Conservation (phyloP, 2,113 vertebrate species). For the Antechinus stuartii region DNA sequence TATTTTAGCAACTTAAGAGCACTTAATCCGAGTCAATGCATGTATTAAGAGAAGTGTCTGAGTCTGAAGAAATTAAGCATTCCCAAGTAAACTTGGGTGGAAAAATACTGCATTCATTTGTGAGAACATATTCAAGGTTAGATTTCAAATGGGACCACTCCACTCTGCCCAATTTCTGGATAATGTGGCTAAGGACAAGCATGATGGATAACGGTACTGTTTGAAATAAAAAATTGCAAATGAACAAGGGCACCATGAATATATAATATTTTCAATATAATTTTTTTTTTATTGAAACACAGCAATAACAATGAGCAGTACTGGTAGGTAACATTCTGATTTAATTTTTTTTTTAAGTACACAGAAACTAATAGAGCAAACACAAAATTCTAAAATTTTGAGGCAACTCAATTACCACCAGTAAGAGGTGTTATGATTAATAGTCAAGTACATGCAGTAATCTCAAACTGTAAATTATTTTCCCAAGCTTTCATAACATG, state of each 20-base stretch:
- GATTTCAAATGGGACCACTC: neutral
- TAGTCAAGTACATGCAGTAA: neutral
- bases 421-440: conserved; percentile 18
- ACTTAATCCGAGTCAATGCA: neutral
- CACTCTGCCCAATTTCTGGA: rapidly evolving
- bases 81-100: neutral
- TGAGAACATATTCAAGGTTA: neutral
- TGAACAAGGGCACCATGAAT: conserved; percentile 65
- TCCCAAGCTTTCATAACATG: neutral
- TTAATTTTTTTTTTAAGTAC: neutral
- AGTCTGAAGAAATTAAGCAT: neutral
- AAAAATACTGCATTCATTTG: neutral
- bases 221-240: conserved; percentile 58
- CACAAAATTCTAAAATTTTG: conserved; percentile 53
- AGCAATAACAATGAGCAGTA: neutral
- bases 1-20: neutral
- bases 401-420: conserved; percentile 30
- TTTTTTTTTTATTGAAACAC: conserved; percentile 52
- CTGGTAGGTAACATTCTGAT: neutral
- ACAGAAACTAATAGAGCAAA: neutral
- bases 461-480: neutral
- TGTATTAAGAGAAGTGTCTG: neutral
- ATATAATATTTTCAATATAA: conserved; percentile 49
- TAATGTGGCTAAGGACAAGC: neutral
- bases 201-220: neutral